Base-by-base conservation (phyloP, 1,140 invertebrate genomes). In the Drosophila mojavensis region DNA sequence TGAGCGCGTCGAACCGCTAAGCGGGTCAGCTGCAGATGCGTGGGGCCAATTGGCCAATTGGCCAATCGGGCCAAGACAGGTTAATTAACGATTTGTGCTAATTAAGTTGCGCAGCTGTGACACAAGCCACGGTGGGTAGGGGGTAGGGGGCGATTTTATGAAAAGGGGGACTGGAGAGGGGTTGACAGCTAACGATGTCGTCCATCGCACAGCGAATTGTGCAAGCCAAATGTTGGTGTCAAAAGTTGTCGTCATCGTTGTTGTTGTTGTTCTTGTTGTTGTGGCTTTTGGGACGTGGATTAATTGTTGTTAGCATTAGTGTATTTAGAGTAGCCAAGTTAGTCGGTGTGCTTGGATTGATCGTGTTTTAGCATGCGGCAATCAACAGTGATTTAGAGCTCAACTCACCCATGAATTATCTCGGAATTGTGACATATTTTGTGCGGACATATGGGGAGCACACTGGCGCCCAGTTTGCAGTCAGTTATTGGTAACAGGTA, bases 391-490 rank as follows among this genome's bases (percentile, higher is more conserved):
- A 24, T 41, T 48, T 47, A 7, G 33, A 58, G 15, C 62, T 65
- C 51, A 75, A 92, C 91, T 91, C 75, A 92, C 91, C 91, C 91
- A 92, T 86, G 91, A 92, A 92, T 92, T 92, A 91, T 92, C 91
- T 70, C 91, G 85, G 72, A 92, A 92, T 76, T 92, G 91, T 80
- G 91, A 90, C 91, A 92, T 92, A 76, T 90, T 91, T 75, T 20
- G 66, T 63, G 66, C 59, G 68, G 67, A 66, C 66, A 66, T 45
- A 36, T 45, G 65, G 20, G 47, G 39, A 30, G 33, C 74, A 56
- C 56, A 58, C 48, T 62, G 71, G 53, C 51, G 62, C 36, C 59
- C 65, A 24, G n/a, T 33, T 20, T 24, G n/a, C 11, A 43, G 53
- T 43, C 11, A 1, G 28, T 30, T 30, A 30, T 30, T 30, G 33